A percentile compares a stretch with the other conserved stretches of the same genome.
Conservation (phyloP, 2,113 vertebrate species). For the Melanostigma gelatinosum region DNA sequence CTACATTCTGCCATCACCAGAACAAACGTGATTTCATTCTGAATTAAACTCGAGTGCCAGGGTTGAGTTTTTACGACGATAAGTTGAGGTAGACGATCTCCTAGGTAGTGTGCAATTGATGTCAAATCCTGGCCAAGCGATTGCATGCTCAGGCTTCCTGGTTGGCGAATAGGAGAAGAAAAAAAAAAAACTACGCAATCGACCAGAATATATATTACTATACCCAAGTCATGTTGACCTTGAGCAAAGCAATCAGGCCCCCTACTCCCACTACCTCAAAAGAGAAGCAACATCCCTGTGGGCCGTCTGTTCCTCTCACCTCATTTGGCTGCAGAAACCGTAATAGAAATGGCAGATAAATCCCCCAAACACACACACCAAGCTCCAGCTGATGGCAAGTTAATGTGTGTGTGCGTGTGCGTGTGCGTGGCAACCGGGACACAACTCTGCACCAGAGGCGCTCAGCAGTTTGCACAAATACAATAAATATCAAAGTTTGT, state of each 20-base stretch:
- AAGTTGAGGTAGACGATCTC: constrained; percentile 51
- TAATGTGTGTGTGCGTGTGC: constrained; percentile 28
- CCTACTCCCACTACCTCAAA: constrained; percentile 58
- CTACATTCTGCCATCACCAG: constrained; percentile 16
- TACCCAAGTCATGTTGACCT: constrained; percentile 75
- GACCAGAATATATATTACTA: constrained; percentile 63
- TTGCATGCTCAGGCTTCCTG: constrained; percentile 36
- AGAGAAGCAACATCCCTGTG: constrained; percentile 65
- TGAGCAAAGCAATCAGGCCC: constrained; percentile 80
- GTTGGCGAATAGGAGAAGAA: neutral
- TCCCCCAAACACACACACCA: constrained; percentile 13
- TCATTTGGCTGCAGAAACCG: constrained; percentile 78
- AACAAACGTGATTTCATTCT: constrained; percentile 27
- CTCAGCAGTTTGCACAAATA: constrained; percentile 37
- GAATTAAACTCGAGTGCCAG: neutral
- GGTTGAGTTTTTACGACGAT: constrained; percentile 24
- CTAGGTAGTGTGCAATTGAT: constrained; percentile 54
- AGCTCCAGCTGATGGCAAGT: constrained; percentile 39
- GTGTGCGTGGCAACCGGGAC: constrained; percentile 60
- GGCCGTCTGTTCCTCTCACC: constrained; percentile 67
- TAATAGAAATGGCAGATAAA: constrained; percentile 74
- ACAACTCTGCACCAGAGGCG: constrained; percentile 44
- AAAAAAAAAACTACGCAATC: constrained; percentile 26
- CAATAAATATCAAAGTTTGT: constrained; percentile 47
- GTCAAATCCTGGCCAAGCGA: constrained; percentile 48